Evolutionary conservation across 1,140 invertebrate species (phyloP), one percentile per base, ranked within the genome.

Genomic region (Lucilia cuprina): DNA sequence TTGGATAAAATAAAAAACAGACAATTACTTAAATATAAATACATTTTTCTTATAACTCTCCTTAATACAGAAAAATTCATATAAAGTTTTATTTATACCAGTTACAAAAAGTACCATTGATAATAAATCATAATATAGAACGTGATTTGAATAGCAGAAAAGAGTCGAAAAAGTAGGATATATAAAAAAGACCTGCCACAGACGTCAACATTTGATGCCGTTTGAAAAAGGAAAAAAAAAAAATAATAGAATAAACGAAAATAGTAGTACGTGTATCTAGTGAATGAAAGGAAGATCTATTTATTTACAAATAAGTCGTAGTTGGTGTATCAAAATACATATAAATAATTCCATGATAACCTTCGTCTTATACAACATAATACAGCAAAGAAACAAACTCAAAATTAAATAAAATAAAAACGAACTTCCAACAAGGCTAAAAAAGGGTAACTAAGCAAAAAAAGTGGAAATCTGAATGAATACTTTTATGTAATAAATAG

Each of bases 81-180:
- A 1, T 55, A 12, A 12, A 2, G 1, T 55, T 55, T 55, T 12
- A 17, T 55, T 14, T 14, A 13, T 55, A 8, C 41, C 41, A 41
- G 41, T 55, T 55, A n/a, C 10, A 55, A 55, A 55, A 70, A 5
- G 19, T 12, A 70, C 9, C 65, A 70, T 25, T 70, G 65, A 70
- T 70, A 70, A 70, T 70, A 70, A 70, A 70, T 70, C 65, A 70
- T 70, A 70, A 70, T 70, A 70, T 21, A 25, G 65, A 21, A 70
- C 65, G 65, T 70, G 65, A 70, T 70, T 70, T 70, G 65, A 13
- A 65, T 65, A n/a, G 14, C n/a, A 2, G 7, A 70, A 41, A 41
- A 60, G 2, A 17, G 14, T 1, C 60, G n/a, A 70, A 70, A 25
- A 70, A 70, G 65, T 21, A 41, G 14, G n/a, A n/a, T n/a, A 60